Evolutionary conservation across 2,888 invertebrate genomes (phyloP), one percentile per base, ranked within the genome.

Genomic region (Apotomis capreana): DNA sequence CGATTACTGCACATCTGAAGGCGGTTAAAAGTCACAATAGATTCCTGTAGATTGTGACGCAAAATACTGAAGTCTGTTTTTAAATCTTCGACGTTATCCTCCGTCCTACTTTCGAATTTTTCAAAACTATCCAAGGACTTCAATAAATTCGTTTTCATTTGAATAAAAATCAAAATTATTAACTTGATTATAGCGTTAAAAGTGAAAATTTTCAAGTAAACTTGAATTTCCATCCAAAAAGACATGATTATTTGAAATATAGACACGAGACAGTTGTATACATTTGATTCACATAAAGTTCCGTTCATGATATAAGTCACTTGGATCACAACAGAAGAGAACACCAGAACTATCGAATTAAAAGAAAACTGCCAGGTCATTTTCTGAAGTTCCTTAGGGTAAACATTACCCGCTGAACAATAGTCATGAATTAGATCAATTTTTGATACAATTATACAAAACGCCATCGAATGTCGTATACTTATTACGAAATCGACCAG

Each of bases 181-280:
- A 62, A 61, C 0, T n/a, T 49, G 15, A 69, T 57, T 13, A 57
- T 37, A 57, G 57, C 37, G 26, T 57, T 62, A 57, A 62, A 69
- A 13, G 55, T 62, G n/a, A 57, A 46, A 5, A 61, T 15, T 54
- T 69, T 62, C 4, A 62, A 5, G 15, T 37, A 55, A 49, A 69
- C 46, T 5, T 69, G 61, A 52, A 44, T 15, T 37, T n/a, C 49
- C 57, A 49, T 54, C 61, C 69, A 69, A 5, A 46, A 36, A 13
- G 36, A n/a, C 3, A 62, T 10, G 10, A 62, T 0, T 37, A 69
- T 49, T 37, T 57, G 55, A 2, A 49, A 8, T 8, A 15, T 5
- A 12, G 46, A 1, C 12, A 12, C 4, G 5, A 12, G 0, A 13
- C 54, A 64, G 4, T 9, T 9, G 10, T 10, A 54, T 6, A 1